Conservation (phyloP, 2,888 invertebrate genomes). For the Microdon myrmicae region DNA sequence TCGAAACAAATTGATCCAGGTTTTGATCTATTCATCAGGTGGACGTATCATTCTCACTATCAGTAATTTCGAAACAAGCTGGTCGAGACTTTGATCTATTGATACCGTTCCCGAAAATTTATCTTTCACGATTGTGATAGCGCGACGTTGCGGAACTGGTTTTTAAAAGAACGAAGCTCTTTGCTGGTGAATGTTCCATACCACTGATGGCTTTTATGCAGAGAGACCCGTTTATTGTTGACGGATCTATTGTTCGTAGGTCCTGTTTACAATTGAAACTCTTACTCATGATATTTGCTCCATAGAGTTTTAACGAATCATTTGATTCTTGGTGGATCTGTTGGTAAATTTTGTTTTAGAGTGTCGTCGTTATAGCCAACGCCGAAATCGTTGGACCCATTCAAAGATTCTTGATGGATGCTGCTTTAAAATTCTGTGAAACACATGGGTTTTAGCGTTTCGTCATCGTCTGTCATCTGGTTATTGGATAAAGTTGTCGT, state of each 20-base stretch:
- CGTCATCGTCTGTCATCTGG: no score
- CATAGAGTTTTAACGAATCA: constrained; percentile 66
- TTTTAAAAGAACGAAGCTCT: constrained; percentile 61
- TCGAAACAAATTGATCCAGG: no score
- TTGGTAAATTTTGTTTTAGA: constrained; percentile 66
- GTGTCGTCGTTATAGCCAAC: constrained; percentile 64
- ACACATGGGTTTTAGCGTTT: no score
- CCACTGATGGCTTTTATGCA: constrained; percentile 57
- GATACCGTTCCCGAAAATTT: constrained; percentile 61
- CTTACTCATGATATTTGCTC: constrained; percentile 65
- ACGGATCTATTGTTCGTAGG: constrained; percentile 62
- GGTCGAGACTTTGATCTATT: constrained; percentile 66
- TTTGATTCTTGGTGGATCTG: constrained; percentile 67
- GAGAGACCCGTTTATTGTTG: constrained; percentile 61
- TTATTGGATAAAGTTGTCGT: no score
- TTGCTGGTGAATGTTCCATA: constrained; percentile 54
- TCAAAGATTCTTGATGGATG: no score
- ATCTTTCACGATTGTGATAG: constrained; percentile 54
- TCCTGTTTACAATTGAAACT: constrained; percentile 65
- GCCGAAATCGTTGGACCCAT: no score
- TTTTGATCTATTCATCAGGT: no score
- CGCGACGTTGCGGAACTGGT: constrained; percentile 57
- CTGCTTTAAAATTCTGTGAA: no score
- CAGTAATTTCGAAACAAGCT: constrained; percentile 62
- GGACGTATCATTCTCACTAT: no score